Evolutionary conservation across 2,797 vertebrate genomes (phyloP), one percentile per base, ranked within the genome.

Genomic region (Dipus sagitta): DNA sequence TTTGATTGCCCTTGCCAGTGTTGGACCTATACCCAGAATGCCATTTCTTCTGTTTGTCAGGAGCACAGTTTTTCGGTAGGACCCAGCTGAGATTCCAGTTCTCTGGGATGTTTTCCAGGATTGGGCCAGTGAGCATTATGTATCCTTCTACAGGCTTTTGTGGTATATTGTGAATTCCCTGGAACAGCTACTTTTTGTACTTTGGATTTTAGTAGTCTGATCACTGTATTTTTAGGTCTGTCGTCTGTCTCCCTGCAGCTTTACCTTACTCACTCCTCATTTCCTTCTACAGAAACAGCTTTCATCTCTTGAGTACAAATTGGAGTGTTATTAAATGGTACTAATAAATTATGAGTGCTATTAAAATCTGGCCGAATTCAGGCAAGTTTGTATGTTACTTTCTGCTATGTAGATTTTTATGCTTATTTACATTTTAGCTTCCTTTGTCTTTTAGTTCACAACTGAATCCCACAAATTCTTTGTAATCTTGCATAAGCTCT

Each of bases 391-490:
- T 85, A 10, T 83, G 60, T 79, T 68, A 38, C 38, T 38, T 86
- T 83, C 11, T 77, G 34, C 21, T 90, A 17, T 85, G 70, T 80
- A 42, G 67, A 58, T 58, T 65, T 67, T 47, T 91, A 26, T 72
- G 23, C 60, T 42, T 54, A 30, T 34, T 82, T 42, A 71, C 23
- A 70, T 47, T 62, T 92, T 68, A 83, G 26, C 52, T 52, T 86
- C 30, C 86, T 28, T 32, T 34, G 20, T 5, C 20, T 93, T 94
- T 90, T 92, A 64, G 23, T 88, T 96, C 24, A 88, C 47, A 71
- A 91, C 87, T 64, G 18, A 91, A 28, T 58, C 79, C 24, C 1
- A 52, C 60, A 17, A 77, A 14, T 62, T 92, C n/a, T 10, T 93
- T 81, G 30, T 67, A 74, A 52, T 77, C 42, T 42, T 88, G 64